phyloP scores from a whole-genome alignment of 2,113 vertebrate genomes.

The human region DNA sequence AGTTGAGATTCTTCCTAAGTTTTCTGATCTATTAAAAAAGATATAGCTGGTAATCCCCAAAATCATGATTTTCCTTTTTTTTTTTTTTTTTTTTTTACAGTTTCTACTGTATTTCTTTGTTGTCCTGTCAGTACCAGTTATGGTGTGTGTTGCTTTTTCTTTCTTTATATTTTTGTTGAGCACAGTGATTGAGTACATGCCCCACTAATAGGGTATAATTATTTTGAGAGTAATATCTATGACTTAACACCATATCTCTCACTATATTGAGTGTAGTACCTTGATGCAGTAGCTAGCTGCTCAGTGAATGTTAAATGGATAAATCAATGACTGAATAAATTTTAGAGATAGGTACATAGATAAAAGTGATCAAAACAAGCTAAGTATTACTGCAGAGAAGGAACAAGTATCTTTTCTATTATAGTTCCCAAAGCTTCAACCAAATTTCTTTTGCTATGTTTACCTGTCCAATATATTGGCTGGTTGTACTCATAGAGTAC shows the following conservation, averaged over 20 bases:
- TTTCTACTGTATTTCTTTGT: neutral
- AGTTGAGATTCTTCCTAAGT: neutral
- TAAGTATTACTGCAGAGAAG: neutral
- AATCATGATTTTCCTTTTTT: neutral
- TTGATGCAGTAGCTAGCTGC: neutral
- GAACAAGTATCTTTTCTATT: neutral
- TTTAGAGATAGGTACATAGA: slow-evolving; percentile 29
- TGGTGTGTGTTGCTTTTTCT: neutral
- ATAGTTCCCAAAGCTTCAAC: neutral
- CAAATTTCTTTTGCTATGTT: neutral
- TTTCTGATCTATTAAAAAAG: slow-evolving; percentile 5
- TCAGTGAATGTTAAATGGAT: neutral
- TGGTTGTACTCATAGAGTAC: neutral
- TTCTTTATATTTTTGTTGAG: neutral
- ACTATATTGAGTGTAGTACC: neutral
- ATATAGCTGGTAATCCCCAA: fast-evolving
- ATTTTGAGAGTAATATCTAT: neutral
- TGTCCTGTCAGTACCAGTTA: neutral
- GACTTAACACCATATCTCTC: neutral
- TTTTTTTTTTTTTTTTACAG: neutral
- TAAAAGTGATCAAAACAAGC: slow-evolving; percentile 32
- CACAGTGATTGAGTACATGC: neutral
- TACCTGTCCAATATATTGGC: slow-evolving; percentile 15
- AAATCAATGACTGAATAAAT: slow-evolving; percentile 26
- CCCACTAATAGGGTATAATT: neutral